phyloP scores from a whole-genome alignment of 2,113 vertebrate genomes.

The Acanthisitta chloris region DNA sequence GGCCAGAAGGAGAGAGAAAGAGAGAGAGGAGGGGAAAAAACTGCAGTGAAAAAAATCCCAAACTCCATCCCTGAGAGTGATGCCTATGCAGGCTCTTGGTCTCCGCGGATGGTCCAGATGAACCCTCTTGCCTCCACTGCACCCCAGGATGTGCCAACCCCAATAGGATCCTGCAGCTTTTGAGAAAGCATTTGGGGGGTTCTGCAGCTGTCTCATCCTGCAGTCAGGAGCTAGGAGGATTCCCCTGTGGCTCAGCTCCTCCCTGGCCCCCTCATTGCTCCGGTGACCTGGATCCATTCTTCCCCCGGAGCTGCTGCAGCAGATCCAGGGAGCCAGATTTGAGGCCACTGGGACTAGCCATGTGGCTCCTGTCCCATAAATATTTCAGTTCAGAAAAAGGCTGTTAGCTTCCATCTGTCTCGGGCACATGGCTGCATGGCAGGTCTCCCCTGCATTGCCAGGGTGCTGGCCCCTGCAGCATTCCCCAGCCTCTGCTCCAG shows the following conservation, averaged over 20 bases:
- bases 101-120: neutral
- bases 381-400: slow-evolving; percentile 20
- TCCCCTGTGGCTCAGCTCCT: neutral
- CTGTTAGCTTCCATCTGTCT: slow-evolving; percentile 35
- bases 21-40: neutral
- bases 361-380: neutral
- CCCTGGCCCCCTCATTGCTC: neutral
- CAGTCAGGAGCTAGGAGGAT: neutral
- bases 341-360: neutral
- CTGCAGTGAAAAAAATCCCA: neutral
- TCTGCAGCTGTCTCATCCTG: neutral
- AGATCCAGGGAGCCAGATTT: neutral
- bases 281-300: neutral
- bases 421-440: neutral
- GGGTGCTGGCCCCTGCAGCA: neutral
- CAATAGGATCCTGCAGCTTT: neutral
- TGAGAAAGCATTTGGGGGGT: neutral
- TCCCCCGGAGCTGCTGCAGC: neutral
- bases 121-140: neutral
- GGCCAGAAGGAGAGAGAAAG: slow-evolving; percentile 35
- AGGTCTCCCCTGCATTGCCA: neutral
- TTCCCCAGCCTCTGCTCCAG: neutral
- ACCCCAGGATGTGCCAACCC: neutral
- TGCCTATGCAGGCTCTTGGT: neutral
- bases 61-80: neutral